Conservation (phyloP, 2,888 invertebrate species). For the Stictocephala bisonia region DNA sequence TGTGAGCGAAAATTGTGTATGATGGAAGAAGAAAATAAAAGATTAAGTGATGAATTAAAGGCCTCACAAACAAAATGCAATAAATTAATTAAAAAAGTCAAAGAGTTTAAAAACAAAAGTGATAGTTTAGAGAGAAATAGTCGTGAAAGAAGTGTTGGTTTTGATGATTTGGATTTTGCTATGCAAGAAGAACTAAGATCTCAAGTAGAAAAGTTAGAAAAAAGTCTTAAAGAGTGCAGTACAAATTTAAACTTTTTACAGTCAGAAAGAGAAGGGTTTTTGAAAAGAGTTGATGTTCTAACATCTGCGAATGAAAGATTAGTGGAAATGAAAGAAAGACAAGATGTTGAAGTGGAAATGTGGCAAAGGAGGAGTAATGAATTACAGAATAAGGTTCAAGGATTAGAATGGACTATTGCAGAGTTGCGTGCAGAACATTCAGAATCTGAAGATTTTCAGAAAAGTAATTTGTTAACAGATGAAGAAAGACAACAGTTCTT, state of each 20-base stretch:
- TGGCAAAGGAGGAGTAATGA: conserved; percentile 80
- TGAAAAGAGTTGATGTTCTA: conserved; percentile 79
- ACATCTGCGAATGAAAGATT: conserved; percentile 81
- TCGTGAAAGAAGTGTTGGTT: conserved; percentile 67
- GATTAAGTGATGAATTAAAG: conserved; percentile 72
- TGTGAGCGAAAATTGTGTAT: conserved; percentile 65
- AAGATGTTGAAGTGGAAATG: conserved; percentile 79
- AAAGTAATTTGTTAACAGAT: conserved; percentile 49
- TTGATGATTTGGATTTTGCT: conserved; percentile 77
- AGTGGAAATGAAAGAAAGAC: conserved; percentile 82
- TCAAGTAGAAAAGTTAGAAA: conserved; percentile 75
- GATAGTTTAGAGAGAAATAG: conserved; percentile 72
- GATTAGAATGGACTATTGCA: conserved; percentile 63
- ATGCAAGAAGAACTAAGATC: conserved; percentile 84
- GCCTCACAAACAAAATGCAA: conserved; percentile 76
- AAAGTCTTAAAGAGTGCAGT: conserved; percentile 71
- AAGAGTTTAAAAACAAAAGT: conserved; percentile 80
- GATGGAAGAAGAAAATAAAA: conserved; percentile 66
- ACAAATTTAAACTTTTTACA: conserved; percentile 71
- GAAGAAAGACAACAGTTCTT: conserved; percentile 60
- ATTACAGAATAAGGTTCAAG: conserved; percentile 73
- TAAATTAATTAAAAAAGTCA: conserved; percentile 85
- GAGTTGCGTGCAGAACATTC: conserved; percentile 58
- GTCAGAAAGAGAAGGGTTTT: conserved; percentile 75
- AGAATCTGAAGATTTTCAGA: conserved; percentile 57